A percentile compares a stretch with the other conserved stretches of the same genome.
Evolutionary conservation across 2,888 invertebrate species (phyloP).

Genomic region (Zele albiditarsus): DNA sequence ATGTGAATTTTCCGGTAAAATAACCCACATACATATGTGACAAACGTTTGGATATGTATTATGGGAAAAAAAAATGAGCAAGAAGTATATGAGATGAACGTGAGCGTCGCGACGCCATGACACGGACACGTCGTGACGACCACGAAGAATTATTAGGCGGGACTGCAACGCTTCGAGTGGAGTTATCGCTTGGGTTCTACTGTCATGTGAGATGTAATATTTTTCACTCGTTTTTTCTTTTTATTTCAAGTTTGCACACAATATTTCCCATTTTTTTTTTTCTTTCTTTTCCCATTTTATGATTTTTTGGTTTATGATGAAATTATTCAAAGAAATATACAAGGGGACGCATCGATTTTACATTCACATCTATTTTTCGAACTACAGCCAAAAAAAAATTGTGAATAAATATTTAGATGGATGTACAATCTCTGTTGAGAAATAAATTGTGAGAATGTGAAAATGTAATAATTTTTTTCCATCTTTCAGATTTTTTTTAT

Average conservation of each 20-base stretch:
- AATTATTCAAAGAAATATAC: not conserved
- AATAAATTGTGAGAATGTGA: conserved; percentile 23
- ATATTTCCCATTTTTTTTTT: not conserved
- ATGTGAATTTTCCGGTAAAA: not conserved
- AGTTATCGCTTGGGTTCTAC: conserved; percentile 18
- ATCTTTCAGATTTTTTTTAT: no score
- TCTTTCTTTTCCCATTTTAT: not conserved
- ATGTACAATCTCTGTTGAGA: not conserved
- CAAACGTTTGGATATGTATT: not conserved
- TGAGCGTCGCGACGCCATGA: conserved; percentile 67
- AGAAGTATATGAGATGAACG: conserved; percentile 61
- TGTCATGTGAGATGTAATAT: conserved; percentile 10
- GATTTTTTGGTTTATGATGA: conserved; percentile 4
- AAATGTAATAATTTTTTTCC: not conserved
- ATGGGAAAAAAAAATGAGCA: not conserved
- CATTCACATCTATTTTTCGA: conserved; percentile 1
- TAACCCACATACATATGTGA: not conserved
- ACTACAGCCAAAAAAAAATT: not conserved
- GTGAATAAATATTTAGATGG: not conserved
- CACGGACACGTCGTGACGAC: conserved; percentile 66
- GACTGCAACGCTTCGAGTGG: conserved; percentile 56
- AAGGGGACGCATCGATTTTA: not conserved
- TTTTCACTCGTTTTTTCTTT: not conserved
- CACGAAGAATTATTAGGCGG: conserved; percentile 68
- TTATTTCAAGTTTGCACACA: not conserved